Evolutionary conservation across 2,113 vertebrate species (phyloP).

Genomic region (Tricholaema leucomelas): DNA sequence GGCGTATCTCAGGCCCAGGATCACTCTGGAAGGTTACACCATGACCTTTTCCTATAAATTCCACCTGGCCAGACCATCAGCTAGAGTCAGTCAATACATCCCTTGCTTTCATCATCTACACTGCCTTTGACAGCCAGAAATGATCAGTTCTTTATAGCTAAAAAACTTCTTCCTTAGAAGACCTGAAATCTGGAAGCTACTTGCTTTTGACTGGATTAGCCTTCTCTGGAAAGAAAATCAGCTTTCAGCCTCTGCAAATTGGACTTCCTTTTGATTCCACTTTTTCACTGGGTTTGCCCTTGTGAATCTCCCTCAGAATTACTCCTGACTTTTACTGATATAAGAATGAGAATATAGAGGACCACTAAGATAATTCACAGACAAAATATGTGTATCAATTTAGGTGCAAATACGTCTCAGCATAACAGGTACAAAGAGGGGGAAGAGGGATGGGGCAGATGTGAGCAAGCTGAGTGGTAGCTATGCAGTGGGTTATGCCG

Average conservation of each 20-base stretch:
- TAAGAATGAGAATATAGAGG: neutral
- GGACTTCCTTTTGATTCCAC: neutral
- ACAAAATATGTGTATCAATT: neutral
- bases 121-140: neutral
- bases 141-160: neutral
- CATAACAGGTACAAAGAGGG: neutral
- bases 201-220: neutral
- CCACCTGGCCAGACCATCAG: neutral
- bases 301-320: neutral
- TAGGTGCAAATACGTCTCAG: neutral
- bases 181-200: neutral
- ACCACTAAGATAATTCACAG: neutral
- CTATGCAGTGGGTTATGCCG: neutral
- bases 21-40: neutral
- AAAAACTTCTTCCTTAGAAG: neutral
- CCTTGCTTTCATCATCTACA: neutral
- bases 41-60: neutral
- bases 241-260: neutral
- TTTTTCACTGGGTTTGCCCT: neutral
- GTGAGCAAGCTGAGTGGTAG: neutral
- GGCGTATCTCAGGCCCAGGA: neutral
- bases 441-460: neutral
- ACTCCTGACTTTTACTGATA: neutral
- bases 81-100: neutral
- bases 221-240: neutral